Conservation (phyloP, 1,140 invertebrate genomes). For the Venturia canescens region DNA sequence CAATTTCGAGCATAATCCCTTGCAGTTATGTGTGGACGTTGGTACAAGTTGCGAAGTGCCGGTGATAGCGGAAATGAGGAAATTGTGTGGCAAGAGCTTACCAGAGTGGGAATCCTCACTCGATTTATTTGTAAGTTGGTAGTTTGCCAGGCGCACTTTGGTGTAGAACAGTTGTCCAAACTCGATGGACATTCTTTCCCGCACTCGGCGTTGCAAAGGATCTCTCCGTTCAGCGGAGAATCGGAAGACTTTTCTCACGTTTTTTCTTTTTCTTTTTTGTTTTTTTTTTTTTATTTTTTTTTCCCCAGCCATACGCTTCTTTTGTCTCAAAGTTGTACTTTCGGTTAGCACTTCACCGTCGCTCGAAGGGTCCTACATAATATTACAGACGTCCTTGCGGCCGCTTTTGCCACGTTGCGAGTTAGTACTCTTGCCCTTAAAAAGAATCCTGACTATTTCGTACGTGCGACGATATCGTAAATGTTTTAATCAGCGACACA, state of each 20-base stretch:
- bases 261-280: background rate
- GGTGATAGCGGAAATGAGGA: conserved; percentile 22
- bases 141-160: conserved; percentile 38
- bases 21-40: background rate
- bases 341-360: too few species aligned
- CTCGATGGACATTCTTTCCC: background rate
- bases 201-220: background rate
- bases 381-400: too few species aligned
- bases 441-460: too few species aligned
- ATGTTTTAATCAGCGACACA: too few species aligned
- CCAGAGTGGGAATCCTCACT: conserved; percentile 30
- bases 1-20: background rate
- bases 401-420: too few species aligned
- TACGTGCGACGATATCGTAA: too few species aligned
- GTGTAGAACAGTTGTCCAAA: conserved; percentile 22
- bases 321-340: too few species aligned
- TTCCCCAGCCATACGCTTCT: too few species aligned
- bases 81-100: conserved; percentile 30
- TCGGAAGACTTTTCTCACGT: background rate
- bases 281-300: background rate
- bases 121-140: conserved; percentile 38
- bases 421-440: too few species aligned
- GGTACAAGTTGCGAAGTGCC: background rate
- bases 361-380: too few species aligned
- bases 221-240: background rate